These are phyloP conservation scores for Diplosoma virens DNA, from an alignment of 23 tunicate genomes.

Conservation along the genomic window DNA sequence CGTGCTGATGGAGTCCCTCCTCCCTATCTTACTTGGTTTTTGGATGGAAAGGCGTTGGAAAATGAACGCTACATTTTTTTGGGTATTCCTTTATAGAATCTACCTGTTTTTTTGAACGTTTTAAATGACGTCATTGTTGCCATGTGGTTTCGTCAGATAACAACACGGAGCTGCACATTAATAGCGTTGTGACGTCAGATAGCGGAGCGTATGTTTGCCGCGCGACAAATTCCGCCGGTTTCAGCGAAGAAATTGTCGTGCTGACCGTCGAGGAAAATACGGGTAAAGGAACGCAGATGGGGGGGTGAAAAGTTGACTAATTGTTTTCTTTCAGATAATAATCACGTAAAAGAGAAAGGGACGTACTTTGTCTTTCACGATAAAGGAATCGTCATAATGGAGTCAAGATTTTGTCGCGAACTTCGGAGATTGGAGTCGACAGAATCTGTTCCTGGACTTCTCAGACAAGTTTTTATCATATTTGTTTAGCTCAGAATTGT, in stretches of 20 bases:
- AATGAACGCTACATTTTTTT: constrained; percentile 39
- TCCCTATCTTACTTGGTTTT: constrained; percentile 60
- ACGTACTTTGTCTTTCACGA: constrained; percentile 56
- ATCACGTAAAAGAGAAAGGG: background rate
- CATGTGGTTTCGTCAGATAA: constrained; percentile 53
- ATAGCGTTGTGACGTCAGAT: constrained; percentile 42
- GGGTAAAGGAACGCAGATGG: too few relatives aligned
- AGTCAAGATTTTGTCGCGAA: constrained; percentile 36
- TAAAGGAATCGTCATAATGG: constrained; percentile 33
- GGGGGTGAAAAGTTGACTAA: too few relatives aligned
- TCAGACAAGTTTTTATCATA: constrained; percentile 65
- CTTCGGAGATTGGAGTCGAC: constrained; percentile 22
- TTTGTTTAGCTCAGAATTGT: too few relatives aligned
- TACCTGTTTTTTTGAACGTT: background rate
- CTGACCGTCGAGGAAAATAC: constrained; percentile 29
- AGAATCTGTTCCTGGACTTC: constrained; percentile 63
- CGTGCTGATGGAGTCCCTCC: constrained; percentile 58
- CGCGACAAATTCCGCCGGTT: constrained; percentile 54
- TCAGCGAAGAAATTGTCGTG: constrained; percentile 38
- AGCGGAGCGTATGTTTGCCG: constrained; percentile 74
- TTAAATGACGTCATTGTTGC: too few relatives aligned
- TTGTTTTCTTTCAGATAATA: too few relatives aligned
- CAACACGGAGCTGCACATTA: constrained; percentile 70
- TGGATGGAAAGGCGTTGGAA: constrained; percentile 41
- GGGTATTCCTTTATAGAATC: constrained; percentile 26